A percentile compares a stretch with the other conserved stretches of the same genome.
phyloP scores from a whole-genome alignment of 2,888 invertebrate species.

The Tribolium freemani region DNA sequence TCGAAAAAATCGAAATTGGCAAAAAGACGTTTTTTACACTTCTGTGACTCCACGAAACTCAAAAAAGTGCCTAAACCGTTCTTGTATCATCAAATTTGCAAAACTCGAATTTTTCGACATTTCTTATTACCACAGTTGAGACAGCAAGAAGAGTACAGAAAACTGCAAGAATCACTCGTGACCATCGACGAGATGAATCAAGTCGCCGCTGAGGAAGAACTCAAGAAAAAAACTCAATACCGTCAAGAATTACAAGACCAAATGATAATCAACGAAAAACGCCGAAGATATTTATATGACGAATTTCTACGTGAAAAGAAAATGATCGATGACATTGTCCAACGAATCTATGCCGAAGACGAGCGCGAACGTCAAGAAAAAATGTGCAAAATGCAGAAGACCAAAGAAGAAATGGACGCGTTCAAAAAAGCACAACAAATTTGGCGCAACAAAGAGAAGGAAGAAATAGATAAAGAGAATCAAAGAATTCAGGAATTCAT shows the following conservation, averaged over 20 bases:
- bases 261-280: slow-evolving; percentile 70
- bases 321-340: slow-evolving; percentile 74
- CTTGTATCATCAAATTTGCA: too few species aligned
- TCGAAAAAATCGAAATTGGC: too few species aligned
- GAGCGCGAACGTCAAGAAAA: slow-evolving; percentile 71
- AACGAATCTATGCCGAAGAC: slow-evolving; percentile 75
- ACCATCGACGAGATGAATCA: slow-evolving; percentile 67
- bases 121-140: slow-evolving; percentile 52
- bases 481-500: slow-evolving; percentile 64
- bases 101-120: too few species aligned
- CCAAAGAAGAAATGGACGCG: slow-evolving; percentile 71
- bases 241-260: slow-evolving; percentile 73
- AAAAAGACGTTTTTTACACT: too few species aligned
- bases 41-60: too few species aligned
- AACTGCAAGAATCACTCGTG: slow-evolving; percentile 65
- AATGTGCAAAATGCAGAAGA: slow-evolving; percentile 68
- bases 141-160: slow-evolving; percentile 64
- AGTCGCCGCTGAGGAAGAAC: slow-evolving; percentile 62
- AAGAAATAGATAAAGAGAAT: slow-evolving; percentile 68
- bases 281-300: slow-evolving; percentile 71
- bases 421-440: slow-evolving; percentile 70
- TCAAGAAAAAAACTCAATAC: slow-evolving; percentile 67
- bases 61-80: too few species aligned
- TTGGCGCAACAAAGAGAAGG: slow-evolving; percentile 69
- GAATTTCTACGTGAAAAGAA: slow-evolving; percentile 75